These are phyloP conservation scores for Nerophis ophidion DNA, from an alignment of 2,113 vertebrate genomes.

Conservation along the genomic window DNA sequence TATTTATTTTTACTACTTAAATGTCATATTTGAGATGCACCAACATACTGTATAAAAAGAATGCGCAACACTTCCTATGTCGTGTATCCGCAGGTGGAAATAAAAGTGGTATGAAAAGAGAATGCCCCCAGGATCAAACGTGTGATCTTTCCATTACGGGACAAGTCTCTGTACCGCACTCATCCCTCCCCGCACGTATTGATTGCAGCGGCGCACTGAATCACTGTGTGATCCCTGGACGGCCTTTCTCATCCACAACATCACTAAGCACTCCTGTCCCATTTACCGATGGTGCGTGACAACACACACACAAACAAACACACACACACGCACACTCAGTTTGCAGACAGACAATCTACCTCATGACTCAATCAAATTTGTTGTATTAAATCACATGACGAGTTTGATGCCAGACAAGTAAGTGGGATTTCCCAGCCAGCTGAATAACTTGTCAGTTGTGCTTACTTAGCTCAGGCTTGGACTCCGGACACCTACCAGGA, in stretches of 20 bases:
- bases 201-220: conserved; percentile 34
- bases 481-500: too few species aligned
- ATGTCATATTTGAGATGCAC: too few species aligned
- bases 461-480: too few species aligned
- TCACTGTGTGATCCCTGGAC: conserved; percentile 46
- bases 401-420: too few species aligned
- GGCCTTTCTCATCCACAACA: conserved; percentile 31
- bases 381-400: too few species aligned
- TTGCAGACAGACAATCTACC: too few species aligned
- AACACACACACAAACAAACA: background rate
- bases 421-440: too few species aligned
- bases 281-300: conserved; percentile 5
- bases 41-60: too few species aligned
- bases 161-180: background rate
- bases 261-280: conserved; percentile 54
- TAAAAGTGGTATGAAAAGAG: background rate
- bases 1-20: background rate
- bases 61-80: background rate
- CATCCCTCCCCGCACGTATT: conserved; percentile 4
- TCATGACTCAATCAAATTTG: too few species aligned
- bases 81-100: background rate
- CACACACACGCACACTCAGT: too few species aligned
- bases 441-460: too few species aligned
- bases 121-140: conserved; percentile 29
- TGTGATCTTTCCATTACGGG: conserved; percentile 37